Percentiles rank a stretch among this genome's conserved stretches.
These are phyloP conservation scores for Conops quadrifasciatus DNA, from an alignment of 2,888 invertebrate genomes.

Conservation along the genomic window DNA sequence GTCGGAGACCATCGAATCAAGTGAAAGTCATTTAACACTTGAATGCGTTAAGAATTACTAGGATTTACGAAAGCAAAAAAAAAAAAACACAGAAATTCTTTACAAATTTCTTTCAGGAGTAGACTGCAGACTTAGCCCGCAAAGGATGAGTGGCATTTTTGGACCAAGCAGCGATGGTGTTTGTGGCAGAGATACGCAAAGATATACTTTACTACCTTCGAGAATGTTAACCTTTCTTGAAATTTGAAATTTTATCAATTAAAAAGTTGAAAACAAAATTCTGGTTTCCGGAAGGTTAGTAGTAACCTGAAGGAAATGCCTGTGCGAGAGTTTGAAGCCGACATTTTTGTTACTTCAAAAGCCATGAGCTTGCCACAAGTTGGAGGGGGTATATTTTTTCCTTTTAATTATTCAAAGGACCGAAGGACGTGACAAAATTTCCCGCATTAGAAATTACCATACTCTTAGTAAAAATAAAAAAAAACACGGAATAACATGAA, in stretches of 20 bases:
- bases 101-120: neutral
- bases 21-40: conserved; percentile 31
- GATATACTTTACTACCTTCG: neutral
- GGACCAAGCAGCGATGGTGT: neutral
- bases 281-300: conserved; percentile 18
- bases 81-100: neutral
- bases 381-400: too few relatives aligned
- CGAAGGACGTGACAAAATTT: too few relatives aligned
- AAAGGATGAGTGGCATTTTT: too few relatives aligned
- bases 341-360: too few relatives aligned
- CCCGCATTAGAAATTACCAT: too few relatives aligned
- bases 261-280: conserved; percentile 42
- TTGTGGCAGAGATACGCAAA: conserved; percentile 19
- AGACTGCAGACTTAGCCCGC: too few relatives aligned
- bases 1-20: neutral
- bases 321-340: conserved; percentile 13
- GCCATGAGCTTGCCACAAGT: too few relatives aligned
- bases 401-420: too few relatives aligned
- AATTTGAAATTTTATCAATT: conserved; percentile 42
- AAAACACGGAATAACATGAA: too few relatives aligned
- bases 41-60: conserved; percentile 24
- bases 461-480: too few relatives aligned
- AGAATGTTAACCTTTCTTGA: conserved; percentile 30
- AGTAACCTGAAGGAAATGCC: conserved; percentile 19
- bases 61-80: conserved; percentile 18